Evolutionary conservation across 2,797 vertebrate genomes (phyloP).

Genomic region (Micrastur ruficollis): DNA sequence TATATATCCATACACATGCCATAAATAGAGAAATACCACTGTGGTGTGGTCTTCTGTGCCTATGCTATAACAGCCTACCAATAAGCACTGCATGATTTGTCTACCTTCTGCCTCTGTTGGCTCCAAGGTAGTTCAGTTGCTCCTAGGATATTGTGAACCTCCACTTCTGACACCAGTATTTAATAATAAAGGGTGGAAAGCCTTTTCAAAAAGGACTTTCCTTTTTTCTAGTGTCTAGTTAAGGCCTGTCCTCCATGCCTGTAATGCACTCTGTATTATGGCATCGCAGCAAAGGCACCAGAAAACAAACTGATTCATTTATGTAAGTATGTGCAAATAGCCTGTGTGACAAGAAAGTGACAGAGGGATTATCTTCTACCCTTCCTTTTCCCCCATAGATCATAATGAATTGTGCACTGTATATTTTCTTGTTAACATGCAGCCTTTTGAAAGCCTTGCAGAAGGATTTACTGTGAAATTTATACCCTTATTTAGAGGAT

Average conservation of each 20-base stretch:
- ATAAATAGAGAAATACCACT: background rate
- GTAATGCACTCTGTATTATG: background rate
- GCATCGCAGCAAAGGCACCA: background rate
- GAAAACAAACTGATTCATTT: background rate
- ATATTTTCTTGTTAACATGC: background rate
- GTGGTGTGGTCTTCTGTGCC: background rate
- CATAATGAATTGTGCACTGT: background rate
- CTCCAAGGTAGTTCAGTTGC: background rate
- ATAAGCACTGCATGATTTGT: background rate
- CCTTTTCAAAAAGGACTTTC: background rate
- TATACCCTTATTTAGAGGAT: background rate
- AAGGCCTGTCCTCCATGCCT: background rate
- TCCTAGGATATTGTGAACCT: background rate
- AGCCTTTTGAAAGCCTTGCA: background rate
- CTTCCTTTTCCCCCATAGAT: background rate
- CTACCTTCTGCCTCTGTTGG: background rate
- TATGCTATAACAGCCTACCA: background rate
- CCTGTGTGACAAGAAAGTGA: background rate
- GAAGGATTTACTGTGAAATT: conserved; percentile 11
- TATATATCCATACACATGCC: fast-evolving
- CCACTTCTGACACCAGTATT: background rate
- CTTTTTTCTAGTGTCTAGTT: background rate
- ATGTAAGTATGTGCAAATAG: background rate
- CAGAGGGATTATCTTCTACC: background rate
- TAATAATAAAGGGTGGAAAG: background rate